Conservation (phyloP, 2,797 vertebrate genomes). For the Podargus strigoides region DNA sequence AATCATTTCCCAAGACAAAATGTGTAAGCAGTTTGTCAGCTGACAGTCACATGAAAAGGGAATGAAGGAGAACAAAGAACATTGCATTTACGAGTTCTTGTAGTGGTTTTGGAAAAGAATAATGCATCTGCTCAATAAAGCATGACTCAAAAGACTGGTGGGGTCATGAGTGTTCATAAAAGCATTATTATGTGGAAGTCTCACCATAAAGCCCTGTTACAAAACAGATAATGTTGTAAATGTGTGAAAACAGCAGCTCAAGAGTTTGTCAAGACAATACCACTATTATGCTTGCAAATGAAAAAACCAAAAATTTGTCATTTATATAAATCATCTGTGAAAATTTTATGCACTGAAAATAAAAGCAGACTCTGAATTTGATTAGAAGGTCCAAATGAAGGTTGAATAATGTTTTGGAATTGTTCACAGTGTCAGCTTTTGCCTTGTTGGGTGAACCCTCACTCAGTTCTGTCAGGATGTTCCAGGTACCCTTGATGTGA, state of each 20-base stretch:
- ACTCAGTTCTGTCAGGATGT: background rate
- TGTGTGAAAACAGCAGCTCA: background rate
- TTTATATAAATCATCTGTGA: background rate
- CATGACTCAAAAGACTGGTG: background rate
- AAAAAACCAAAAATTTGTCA: background rate
- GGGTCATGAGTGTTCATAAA: background rate
- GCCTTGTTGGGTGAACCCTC: background rate
- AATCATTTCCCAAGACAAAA: background rate
- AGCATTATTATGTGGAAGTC: background rate
- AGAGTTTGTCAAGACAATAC: background rate
- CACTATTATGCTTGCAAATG: background rate
- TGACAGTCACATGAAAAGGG: background rate
- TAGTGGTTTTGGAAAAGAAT: background rate
- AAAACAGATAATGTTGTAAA: background rate
- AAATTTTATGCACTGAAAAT: background rate
- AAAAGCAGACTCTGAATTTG: background rate
- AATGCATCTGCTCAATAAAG: background rate
- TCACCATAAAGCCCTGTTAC: background rate
- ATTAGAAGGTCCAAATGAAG: background rate
- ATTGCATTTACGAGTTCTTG: background rate
- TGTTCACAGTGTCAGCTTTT: background rate
- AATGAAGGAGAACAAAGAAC: background rate
- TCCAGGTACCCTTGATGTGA: background rate
- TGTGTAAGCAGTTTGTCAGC: background rate
- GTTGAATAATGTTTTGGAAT: background rate